Evolutionary conservation across 2,797 vertebrate genomes (phyloP), one percentile per base, ranked within the genome.

Genomic region (Acrocephalus scirpaceus): DNA sequence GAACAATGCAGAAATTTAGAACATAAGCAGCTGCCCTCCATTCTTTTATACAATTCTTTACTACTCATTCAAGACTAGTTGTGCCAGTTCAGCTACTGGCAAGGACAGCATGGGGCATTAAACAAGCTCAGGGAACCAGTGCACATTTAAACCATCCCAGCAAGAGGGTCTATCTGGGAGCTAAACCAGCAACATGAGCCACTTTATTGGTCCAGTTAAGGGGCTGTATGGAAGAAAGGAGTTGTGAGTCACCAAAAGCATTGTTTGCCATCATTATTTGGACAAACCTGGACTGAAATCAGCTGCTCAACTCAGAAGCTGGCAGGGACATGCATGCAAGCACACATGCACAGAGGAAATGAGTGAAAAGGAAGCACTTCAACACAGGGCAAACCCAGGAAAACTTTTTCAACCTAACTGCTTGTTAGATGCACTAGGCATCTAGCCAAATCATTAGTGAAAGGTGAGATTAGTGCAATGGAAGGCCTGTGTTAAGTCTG

Each of bases 281-380:
- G 36, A 65, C 36, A 64, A 71, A 30, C 23, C 44, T 74, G 27
- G 15, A 8, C n/a, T 85, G 45, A 81, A 74, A 65, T 58, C 44
- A 66, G 12, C 13, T 0, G 0, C 20, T 53, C 6, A 36, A 0
- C 20, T 80, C 53, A 54, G 70, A 77, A 74, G 12, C 32, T n/a
- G 57, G 8, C 53, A 71, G 44, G 48, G 18, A 34, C 30, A 42
- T 36, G 26, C 0, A 0, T 23, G 14, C 2, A 1, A 25, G 29
- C 29, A 56, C 42, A 47, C 5, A 30, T 32, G 32, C 26, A 34
- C 23, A 34, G 51, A 62, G 4, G 65, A 88, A 34, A n/a, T 61
- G 14, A 57, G 15, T 50, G n/a, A 53, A 50, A 60, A 74, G 26
- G 61, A 91, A 69, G 5, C 16, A 38, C 15, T 27, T 64, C 36